Percentiles rank a stretch among this genome's conserved stretches.
These are phyloP conservation scores for Micromussa lordhowensis DNA, from an alignment of 92 coral and sea anemone species.

Conservation along the genomic window DNA sequence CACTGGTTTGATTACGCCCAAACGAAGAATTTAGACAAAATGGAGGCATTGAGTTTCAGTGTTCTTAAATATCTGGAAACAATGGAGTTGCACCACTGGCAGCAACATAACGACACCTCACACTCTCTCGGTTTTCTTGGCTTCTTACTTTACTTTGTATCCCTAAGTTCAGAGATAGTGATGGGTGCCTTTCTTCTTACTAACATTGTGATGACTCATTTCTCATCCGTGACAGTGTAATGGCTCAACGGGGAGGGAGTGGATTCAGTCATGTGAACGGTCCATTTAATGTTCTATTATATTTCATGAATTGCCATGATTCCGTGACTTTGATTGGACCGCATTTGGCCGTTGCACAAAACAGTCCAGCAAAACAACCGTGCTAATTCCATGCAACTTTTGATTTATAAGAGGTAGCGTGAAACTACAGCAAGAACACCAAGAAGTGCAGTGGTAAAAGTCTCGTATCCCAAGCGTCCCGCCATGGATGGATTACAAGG, in stretches of 20 bases:
- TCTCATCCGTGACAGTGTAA: not conserved
- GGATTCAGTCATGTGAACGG: not conserved
- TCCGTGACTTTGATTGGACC: not conserved
- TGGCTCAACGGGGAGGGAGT: not conserved
- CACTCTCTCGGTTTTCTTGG: not conserved
- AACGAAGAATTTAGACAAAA: not conserved
- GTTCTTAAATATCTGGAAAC: not conserved
- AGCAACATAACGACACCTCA: not conserved
- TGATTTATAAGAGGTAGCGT: not conserved
- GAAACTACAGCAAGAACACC: not conserved
- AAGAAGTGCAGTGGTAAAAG: not conserved
- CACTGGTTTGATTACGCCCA: not conserved
- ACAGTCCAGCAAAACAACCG: not conserved
- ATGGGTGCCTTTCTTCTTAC: not conserved
- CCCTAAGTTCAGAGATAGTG: not conserved
- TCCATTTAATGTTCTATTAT: too few species aligned
- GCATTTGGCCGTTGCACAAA: not conserved
- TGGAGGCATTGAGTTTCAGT: not conserved
- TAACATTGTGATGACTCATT: not conserved
- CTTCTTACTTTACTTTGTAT: not conserved
- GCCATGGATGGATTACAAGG: conserved; percentile 52
- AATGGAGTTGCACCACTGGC: not conserved
- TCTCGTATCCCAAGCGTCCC: not conserved
- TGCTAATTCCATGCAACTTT: not conserved
- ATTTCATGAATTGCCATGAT: not conserved